These are phyloP conservation scores for Caenorhabditis brenneri DNA, from an alignment of 1,140 invertebrate species.

Conservation along the genomic window DNA sequence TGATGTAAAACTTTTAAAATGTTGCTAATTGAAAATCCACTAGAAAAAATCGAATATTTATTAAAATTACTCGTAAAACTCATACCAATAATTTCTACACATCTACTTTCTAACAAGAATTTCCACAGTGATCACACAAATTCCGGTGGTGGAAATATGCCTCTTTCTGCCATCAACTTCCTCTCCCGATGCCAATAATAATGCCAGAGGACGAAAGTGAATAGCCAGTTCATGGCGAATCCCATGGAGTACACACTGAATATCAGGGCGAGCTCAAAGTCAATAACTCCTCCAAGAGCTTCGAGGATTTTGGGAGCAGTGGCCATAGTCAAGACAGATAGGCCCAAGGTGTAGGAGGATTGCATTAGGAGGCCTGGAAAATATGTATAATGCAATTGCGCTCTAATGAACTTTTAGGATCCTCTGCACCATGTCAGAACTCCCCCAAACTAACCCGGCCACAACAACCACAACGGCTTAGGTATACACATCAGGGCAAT, in stretches of 20 bases:
- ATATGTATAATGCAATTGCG: not conserved
- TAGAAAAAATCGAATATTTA: too few species aligned
- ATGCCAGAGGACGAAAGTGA: constrained; percentile 67
- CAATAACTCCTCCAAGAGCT: constrained; percentile 55
- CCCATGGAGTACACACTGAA: constrained; percentile 60
- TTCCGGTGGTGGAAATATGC: not conserved
- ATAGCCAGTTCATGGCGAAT: constrained; percentile 64
- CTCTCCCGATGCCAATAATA: constrained; percentile 65
- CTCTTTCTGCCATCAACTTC: constrained; percentile 6
- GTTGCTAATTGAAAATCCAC: too few species aligned
- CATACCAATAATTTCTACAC: too few species aligned
- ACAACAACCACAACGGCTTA: constrained; percentile 62
- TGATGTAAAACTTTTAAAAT: too few species aligned
- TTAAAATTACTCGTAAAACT: too few species aligned
- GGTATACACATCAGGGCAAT: constrained; percentile 57
- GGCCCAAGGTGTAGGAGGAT: constrained; percentile 65
- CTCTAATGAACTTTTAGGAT: too few species aligned
- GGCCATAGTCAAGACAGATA: constrained; percentile 67
- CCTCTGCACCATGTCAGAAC: too few species aligned
- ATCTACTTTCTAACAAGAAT: too few species aligned
- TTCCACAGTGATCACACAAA: too few species aligned
- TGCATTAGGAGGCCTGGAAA: constrained; percentile 66
- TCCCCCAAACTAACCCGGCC: constrained; percentile 59
- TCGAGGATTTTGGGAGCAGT: constrained; percentile 65
- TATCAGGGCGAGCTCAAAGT: constrained; percentile 53